Conservation (phyloP, 2,113 vertebrate genomes). For the Centropristis striata region DNA sequence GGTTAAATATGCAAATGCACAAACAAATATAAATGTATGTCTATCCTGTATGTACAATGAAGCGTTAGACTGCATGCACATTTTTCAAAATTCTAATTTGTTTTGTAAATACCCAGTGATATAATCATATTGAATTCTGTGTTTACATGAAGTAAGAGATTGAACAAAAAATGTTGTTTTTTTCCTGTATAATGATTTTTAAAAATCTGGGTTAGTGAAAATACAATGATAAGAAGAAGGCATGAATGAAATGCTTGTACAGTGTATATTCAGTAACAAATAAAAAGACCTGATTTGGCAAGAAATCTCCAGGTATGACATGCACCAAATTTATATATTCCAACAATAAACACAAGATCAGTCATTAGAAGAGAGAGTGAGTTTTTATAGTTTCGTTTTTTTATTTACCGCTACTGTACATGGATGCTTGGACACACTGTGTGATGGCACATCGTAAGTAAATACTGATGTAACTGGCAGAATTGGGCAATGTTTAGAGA, state of each 20-base stretch:
- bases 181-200: too few species aligned
- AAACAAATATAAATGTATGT: neutral
- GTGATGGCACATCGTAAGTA: neutral
- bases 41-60: neutral
- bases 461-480: neutral
- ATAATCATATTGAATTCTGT: neutral
- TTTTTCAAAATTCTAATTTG: too few species aligned
- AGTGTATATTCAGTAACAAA: neutral
- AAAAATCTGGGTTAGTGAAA: too few species aligned
- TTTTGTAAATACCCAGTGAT: neutral
- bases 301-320: neutral
- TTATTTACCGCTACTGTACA: neutral
- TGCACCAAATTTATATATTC: neutral
- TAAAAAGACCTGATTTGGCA: neutral
- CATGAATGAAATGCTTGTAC: neutral
- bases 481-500: constrained; percentile 32
- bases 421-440: neutral
- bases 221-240: too few species aligned
- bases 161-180: neutral
- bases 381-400: neutral
- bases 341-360: neutral
- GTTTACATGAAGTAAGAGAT: neutral
- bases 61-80: neutral
- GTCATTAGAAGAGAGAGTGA: neutral
- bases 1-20: neutral